Evolutionary conservation across 2,797 vertebrate species (phyloP), one percentile per base, ranked within the genome.

Genomic region (Knipowitschia caucasica): DNA sequence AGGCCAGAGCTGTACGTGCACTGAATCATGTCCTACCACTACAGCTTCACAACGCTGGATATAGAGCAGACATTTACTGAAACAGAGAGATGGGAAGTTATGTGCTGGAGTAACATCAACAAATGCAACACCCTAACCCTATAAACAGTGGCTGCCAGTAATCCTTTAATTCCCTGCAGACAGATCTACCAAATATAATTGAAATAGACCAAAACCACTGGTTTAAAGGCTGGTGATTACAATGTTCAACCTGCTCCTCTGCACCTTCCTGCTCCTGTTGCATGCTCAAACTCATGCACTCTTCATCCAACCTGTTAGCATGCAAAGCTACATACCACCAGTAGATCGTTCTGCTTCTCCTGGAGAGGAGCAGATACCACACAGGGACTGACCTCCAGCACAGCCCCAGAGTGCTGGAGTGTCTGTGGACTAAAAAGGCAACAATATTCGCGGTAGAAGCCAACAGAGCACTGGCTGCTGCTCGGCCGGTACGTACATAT

Each of bases 1-100:
- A 66, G 25, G 26, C 18, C 25, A 58, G 56, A 6, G 63, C 47
- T 59, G 71, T 88, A 88, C 83, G 86, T 88, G 87, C 82, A 61
- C 38, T 12, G 18, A 47, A 77, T 77, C 88, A 88, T 84, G 82
- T 86, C 44, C 8, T n/a, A 72, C 43, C 53, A 23, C 66, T 51
- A 54, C 53, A 29, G 25, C 53, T 63, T 40, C 64, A 54, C 1
- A 10, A 20, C 40, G 30, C 10, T 11, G 15, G 4, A 4, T 20
- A 21, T 9, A 40, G 27, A 6, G 10, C 20, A 10, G 38, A 5
- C 38, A 21, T 11, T 9, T 30, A 10, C 7, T 21, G 18, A 18
- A 23, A 23, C 12, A 40, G 10, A 20, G 35, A 36, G 7, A 17
- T 10, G 18, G 36, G 1, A 39, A 18, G 36, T 2, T n/a, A n/a